Conservation (phyloP, 2,888 invertebrate genomes). For the Spisula solida region DNA sequence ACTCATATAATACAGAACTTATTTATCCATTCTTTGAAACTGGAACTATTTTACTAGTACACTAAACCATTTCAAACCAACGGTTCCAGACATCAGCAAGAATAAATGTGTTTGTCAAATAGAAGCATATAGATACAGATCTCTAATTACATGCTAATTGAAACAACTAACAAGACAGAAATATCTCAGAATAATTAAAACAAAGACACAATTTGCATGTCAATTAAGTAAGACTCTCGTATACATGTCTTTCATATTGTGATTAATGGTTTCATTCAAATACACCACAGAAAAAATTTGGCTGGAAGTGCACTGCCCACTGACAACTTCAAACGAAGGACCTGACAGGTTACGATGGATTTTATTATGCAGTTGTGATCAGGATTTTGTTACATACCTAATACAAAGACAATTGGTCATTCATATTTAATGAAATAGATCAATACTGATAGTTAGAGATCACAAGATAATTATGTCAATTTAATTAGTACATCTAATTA, state of each 20-base stretch:
- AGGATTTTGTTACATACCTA: background rate
- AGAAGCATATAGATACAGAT: background rate
- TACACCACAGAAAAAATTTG: background rate
- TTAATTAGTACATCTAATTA: slow-evolving; percentile 2
- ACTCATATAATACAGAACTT: background rate
- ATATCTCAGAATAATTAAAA: slow-evolving; percentile 1
- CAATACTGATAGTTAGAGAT: background rate
- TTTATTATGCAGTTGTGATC: background rate
- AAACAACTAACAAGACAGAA: background rate
- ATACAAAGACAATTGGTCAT: slow-evolving; percentile 9
- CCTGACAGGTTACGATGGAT: background rate
- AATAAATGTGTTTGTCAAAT: background rate
- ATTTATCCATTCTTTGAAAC: background rate
- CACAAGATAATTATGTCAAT: background rate
- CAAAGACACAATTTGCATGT: slow-evolving; percentile 8
- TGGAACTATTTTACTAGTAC: no score
- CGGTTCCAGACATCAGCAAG: background rate
- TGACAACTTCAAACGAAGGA: background rate
- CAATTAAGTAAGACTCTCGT: background rate
- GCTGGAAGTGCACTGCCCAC: background rate
- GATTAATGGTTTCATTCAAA: background rate
- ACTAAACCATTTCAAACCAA: no score
- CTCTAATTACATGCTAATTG: background rate
- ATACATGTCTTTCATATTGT: background rate
- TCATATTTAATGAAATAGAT: slow-evolving; percentile 17